Evolutionary conservation across 2,888 invertebrate genomes (phyloP).

Genomic region (Lochmaea capreae): DNA sequence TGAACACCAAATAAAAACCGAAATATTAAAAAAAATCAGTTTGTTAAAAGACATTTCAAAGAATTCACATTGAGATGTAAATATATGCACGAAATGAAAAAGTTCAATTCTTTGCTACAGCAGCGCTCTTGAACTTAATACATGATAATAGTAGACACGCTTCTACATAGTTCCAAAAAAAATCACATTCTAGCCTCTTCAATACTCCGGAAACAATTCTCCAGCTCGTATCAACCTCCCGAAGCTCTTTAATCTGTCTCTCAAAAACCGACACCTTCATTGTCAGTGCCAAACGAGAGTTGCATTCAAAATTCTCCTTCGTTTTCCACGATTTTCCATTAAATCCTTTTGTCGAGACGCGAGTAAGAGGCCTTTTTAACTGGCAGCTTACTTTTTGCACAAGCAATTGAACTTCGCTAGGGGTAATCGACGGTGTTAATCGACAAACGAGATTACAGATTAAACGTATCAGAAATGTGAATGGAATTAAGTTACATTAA

Average conservation of each 20-base stretch:
- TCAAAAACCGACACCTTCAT: constrained; percentile 26
- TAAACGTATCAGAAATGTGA: constrained; percentile 7
- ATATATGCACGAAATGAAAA: too few species aligned
- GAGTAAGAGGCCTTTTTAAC: constrained; percentile 28
- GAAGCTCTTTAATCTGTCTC: constrained; percentile 21
- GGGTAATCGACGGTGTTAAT: constrained; percentile 35
- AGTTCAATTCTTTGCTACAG: too few species aligned
- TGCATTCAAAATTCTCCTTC: constrained; percentile 24
- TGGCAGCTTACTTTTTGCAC: constrained; percentile 26
- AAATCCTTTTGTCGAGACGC: constrained; percentile 4
- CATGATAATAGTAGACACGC: too few species aligned
- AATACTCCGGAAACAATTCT: constrained; percentile 3
- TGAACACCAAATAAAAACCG: too few species aligned
- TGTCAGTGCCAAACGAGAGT: constrained; percentile 19
- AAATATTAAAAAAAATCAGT: too few species aligned
- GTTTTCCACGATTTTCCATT: constrained; percentile 29
- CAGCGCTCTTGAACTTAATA: too few species aligned
- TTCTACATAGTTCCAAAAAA: too few species aligned
- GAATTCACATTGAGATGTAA: too few species aligned
- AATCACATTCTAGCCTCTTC: not conserved
- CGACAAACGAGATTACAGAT: constrained; percentile 27
- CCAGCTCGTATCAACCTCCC: not conserved
- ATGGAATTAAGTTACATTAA: not conserved
- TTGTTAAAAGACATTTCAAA: too few species aligned
- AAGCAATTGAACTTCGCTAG: constrained; percentile 38